These are phyloP conservation scores for Epinephelus coioides DNA, from an alignment of 2,797 vertebrate species.

Conservation along the genomic window DNA sequence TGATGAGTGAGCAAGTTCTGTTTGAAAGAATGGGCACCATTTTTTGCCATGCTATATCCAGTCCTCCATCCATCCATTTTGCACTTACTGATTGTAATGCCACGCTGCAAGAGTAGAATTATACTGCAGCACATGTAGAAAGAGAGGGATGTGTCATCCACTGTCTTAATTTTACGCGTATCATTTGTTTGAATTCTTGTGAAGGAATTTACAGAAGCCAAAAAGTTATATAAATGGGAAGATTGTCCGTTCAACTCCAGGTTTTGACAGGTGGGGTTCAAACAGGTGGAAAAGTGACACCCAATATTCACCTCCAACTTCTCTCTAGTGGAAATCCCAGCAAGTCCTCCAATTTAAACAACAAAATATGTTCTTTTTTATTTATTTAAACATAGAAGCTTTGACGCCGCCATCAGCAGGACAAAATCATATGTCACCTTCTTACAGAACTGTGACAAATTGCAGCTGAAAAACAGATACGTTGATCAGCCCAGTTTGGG, in stretches of 20 bases:
- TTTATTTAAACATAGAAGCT: no score
- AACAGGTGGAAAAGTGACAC: no score
- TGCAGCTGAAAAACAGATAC: no score
- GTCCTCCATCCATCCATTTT: neutral
- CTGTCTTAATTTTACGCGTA: neutral
- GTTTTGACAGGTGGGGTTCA: neutral
- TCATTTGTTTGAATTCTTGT: neutral
- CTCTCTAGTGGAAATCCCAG: no score
- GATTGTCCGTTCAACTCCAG: neutral
- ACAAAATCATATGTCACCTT: no score
- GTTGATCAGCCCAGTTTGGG: no score
- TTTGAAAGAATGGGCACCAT: slow-evolving; percentile 14
- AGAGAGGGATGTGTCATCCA: neutral
- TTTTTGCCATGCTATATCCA: neutral
- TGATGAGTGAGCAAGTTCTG: slow-evolving; percentile 26
- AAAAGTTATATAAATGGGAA: neutral
- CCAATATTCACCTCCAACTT: no score
- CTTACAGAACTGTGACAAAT: no score
- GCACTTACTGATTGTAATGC: neutral
- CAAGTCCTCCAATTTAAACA: no score
- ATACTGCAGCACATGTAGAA: neutral
- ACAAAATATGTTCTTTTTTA: no score
- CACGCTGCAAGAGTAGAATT: neutral
- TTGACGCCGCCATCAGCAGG: no score
- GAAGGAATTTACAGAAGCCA: neutral